Percentiles rank a stretch among this genome's conserved stretches.
phyloP scores from a whole-genome alignment of 2,113 vertebrate genomes.

The Felis chaus region DNA sequence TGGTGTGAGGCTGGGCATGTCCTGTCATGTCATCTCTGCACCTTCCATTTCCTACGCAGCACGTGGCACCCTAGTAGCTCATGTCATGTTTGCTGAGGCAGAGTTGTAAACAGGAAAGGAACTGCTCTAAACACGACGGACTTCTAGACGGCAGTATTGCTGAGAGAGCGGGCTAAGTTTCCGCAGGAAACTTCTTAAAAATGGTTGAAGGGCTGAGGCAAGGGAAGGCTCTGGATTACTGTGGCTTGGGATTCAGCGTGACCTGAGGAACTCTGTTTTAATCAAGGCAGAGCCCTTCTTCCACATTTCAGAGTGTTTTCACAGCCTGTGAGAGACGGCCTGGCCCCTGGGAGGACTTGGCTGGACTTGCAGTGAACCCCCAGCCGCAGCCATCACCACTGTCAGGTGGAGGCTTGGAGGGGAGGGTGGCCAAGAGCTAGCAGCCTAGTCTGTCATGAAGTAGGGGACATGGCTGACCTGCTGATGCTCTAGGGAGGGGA shows the following conservation, averaged over 20 bases:
- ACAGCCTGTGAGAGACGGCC: neutral
- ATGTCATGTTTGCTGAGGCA: neutral
- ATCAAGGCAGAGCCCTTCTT: neutral
- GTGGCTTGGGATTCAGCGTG: neutral
- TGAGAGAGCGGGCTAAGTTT: neutral
- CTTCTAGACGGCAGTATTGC: neutral
- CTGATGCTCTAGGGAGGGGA: neutral
- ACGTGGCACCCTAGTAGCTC: accelerated
- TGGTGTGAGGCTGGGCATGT: accelerated
- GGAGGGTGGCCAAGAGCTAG: neutral
- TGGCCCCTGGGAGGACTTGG: neutral
- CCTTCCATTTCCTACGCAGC: accelerated
- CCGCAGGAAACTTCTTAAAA: neutral
- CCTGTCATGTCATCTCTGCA: accelerated
- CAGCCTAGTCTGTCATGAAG: neutral
- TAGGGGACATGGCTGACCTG: neutral
- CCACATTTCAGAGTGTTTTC: neutral
- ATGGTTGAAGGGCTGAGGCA: neutral
- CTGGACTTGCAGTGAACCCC: neutral
- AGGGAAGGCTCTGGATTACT: neutral
- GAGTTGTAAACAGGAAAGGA: neutral
- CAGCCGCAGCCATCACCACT: neutral
- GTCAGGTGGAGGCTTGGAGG: neutral
- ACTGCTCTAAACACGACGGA: too few species aligned
- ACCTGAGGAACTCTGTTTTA: neutral